Percentiles rank a stretch among this genome's conserved stretches.
Conservation (phyloP, 2,888 invertebrate genomes). For the Polydrusus tereticollis region DNA sequence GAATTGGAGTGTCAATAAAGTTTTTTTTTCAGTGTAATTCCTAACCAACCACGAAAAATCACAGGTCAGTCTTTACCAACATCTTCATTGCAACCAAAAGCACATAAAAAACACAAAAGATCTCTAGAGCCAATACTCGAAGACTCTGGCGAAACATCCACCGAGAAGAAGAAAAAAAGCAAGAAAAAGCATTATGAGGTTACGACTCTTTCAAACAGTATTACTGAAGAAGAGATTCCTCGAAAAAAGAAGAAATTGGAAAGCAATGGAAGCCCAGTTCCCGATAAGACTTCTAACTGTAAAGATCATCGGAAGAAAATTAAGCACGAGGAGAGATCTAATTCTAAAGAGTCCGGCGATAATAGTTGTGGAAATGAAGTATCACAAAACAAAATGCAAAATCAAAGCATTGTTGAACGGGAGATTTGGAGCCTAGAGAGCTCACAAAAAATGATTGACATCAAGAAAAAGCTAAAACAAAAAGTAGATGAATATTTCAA, state of each 20-base stretch:
- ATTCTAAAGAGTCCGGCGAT: neutral
- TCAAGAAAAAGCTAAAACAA: slow-evolving; percentile 8
- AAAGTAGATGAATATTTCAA: slow-evolving; percentile 9
- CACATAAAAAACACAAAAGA: slow-evolving; percentile 4
- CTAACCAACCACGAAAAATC: neutral
- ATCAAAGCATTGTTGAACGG: neutral
- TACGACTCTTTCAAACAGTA: neutral
- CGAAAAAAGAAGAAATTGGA: neutral
- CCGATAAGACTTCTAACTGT: neutral
- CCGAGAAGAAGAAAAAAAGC: slow-evolving; percentile 5
- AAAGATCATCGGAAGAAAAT: neutral
- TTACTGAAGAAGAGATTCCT: neutral
- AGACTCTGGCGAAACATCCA: neutral
- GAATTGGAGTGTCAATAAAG: neutral
- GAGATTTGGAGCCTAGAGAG: slow-evolving; percentile 3
- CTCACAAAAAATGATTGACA: slow-evolving; percentile 3
- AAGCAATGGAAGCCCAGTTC: neutral
- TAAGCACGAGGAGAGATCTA: neutral
- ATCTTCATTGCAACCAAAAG: neutral
- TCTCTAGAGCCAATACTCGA: neutral
- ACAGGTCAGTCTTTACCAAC: neutral
- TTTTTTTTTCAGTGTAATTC: slow-evolving; percentile 13
- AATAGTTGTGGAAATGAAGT: neutral
- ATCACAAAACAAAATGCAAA: neutral
- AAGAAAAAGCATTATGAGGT: neutral